phyloP scores from a whole-genome alignment of 2,113 vertebrate species.

The Polyodon spathula region DNA sequence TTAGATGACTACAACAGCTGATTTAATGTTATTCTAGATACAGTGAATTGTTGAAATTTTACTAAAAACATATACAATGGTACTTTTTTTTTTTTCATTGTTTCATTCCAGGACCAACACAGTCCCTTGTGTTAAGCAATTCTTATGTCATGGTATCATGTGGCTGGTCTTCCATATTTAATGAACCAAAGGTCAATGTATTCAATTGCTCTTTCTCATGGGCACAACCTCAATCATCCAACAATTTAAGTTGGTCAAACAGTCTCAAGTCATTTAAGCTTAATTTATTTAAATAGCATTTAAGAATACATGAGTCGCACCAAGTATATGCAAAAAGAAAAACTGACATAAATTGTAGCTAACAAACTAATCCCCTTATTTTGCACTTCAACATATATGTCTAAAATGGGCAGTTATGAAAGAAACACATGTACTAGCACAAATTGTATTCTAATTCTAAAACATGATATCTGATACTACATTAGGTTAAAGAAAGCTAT shows the following conservation, averaged over 20 bases:
- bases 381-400: too few species aligned
- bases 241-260: conserved; percentile 75
- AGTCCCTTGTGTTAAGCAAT: conserved; percentile 31
- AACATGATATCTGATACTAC: too few species aligned
- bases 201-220: conserved; percentile 79
- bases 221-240: conserved; percentile 80
- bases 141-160: conserved; percentile 61
- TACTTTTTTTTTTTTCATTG: conserved; percentile 23
- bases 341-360: too few species aligned
- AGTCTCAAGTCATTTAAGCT: conserved; percentile 37
- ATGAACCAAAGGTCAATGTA: conserved; percentile 85
- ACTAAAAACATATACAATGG: conserved; percentile 10
- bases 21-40: conserved; percentile 16
- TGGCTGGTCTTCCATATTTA: conserved; percentile 80
- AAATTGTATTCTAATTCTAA: too few species aligned
- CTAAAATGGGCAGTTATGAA: too few species aligned
- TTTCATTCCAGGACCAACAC: conserved; percentile 22
- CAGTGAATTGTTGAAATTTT: neutral
- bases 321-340: too few species aligned
- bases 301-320: conserved; percentile 51
- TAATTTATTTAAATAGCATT: conserved; percentile 31
- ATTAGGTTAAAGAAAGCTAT: too few species aligned
- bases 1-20: conserved; percentile 38
- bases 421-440: too few species aligned
- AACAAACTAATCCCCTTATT: too few species aligned